Percentiles rank a stretch among this genome's conserved stretches.
These are phyloP conservation scores for Machaerirhynchus nigripectus DNA, from an alignment of 2,113 vertebrate genomes.

Conservation along the genomic window DNA sequence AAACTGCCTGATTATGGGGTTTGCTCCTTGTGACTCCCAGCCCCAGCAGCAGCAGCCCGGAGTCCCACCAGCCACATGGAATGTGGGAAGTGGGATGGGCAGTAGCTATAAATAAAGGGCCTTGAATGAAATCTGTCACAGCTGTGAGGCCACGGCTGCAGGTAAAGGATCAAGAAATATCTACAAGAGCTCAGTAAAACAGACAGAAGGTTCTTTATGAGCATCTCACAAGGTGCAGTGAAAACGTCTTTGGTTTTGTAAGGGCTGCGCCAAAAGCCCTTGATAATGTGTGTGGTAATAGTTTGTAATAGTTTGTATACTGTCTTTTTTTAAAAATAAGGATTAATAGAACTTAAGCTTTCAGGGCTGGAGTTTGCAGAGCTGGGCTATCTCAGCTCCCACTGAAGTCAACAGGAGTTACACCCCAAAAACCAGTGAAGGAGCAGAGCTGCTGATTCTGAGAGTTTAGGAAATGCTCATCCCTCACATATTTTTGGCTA, in stretches of 20 bases:
- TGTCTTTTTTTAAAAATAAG: neutral
- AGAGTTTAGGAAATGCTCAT: neutral
- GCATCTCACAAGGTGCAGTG: neutral
- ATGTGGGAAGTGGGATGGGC: neutral
- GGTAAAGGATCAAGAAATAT: neutral
- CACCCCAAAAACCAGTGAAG: neutral
- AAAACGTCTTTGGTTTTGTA: neutral
- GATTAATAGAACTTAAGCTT: neutral
- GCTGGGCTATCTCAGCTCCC: neutral
- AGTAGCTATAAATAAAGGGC: neutral
- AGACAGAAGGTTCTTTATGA: neutral
- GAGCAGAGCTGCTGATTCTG: neutral
- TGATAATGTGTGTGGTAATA: neutral
- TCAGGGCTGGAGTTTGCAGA: neutral
- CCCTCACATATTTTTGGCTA: neutral
- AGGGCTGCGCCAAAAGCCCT: neutral
- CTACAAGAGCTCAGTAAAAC: neutral
- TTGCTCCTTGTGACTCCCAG: neutral
- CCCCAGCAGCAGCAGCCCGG: neutral
- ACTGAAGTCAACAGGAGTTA: neutral
- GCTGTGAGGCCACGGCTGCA: neutral
- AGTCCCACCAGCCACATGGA: neutral
- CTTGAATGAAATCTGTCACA: slow-evolving; percentile 17
- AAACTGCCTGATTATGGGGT: neutral
- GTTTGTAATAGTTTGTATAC: no score